Conservation (phyloP, 2,113 vertebrate species). For the Columbina picui region DNA sequence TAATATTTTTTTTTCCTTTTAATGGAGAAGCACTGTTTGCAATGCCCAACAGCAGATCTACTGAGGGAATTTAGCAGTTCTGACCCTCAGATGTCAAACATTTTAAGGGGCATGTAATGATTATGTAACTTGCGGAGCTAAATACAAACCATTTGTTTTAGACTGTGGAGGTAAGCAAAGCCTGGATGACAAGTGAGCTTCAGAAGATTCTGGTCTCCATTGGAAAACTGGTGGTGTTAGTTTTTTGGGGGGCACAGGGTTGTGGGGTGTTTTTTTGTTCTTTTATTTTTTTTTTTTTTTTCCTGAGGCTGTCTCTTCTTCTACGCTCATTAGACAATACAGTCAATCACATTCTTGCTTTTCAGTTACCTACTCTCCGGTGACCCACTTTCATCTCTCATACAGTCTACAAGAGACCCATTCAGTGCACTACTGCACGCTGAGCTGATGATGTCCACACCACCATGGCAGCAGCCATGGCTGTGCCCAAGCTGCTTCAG, state of each 20-base stretch:
- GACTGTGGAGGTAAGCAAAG: background rate
- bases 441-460: background rate
- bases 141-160: background rate
- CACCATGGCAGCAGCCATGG: rapidly evolving
- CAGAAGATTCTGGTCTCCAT: background rate
- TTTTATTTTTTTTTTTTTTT: background rate
- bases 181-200: background rate
- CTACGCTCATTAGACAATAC: background rate
- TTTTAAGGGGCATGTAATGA: background rate
- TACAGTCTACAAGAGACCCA: background rate
- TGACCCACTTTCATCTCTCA: background rate
- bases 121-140: background rate
- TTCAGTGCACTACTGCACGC: rapidly evolving
- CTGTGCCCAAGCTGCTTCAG: background rate
- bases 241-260: background rate
- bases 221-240: background rate
- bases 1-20: background rate
- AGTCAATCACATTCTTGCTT: background rate
- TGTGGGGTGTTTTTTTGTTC: too few species aligned
- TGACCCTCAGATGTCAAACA: background rate
- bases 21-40: background rate
- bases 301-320: background rate
- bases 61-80: background rate
- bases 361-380: background rate
- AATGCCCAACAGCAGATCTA: background rate